Base-by-base conservation (phyloP, 2,113 vertebrate species). In the Calypte anna region DNA sequence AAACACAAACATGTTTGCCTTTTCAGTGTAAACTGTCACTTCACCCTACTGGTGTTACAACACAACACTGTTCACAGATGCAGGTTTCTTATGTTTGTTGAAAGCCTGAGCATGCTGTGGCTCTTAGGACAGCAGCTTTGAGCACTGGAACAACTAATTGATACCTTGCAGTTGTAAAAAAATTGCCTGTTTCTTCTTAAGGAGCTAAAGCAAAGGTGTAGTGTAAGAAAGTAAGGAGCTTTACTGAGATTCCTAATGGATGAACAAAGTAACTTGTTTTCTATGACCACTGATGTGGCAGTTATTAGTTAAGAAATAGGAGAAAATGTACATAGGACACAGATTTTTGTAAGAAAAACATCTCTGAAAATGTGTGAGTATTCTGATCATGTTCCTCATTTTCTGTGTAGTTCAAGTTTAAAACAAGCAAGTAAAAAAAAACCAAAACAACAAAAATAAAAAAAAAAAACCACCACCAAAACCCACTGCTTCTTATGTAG, bases 21-120 rank as follows among this genome's bases (percentile, higher is more conserved):
- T 50, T 75, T 87, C 33, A 20, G 22, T 68, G 10, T 72, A 36
- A 83, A 31, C 30, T 59, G 22, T 62, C 6, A 1, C 28, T 73
- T n/a, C 16, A 20, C 6, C 24, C 19, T 30, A 6, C 44, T 14
- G 43, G 15, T 67, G 57, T 59, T 62, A 30, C n/a, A 82, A 1
- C 36, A 33, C 50, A n/a, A 5, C 0, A 0, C 40, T 68, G 12
- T 70, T 91, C 24, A 22, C n/a, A 50, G 15, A 44, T 69, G 40
- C 22, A 33, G 81, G 18, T 83, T 36, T 44, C 19, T 46, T 33
- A 27, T 77, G 25, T 33, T 59, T 55, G 7, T 48, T 58, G 59
- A 43, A 85, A 79, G 18, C 38, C 30, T 38, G 33, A 31, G 13
- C 13, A 18, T 62, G 61, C 27, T 30, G 51, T 10, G 14, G 11